Conservation (phyloP, 2,888 invertebrate genomes). For the Crocallis elinguaria region DNA sequence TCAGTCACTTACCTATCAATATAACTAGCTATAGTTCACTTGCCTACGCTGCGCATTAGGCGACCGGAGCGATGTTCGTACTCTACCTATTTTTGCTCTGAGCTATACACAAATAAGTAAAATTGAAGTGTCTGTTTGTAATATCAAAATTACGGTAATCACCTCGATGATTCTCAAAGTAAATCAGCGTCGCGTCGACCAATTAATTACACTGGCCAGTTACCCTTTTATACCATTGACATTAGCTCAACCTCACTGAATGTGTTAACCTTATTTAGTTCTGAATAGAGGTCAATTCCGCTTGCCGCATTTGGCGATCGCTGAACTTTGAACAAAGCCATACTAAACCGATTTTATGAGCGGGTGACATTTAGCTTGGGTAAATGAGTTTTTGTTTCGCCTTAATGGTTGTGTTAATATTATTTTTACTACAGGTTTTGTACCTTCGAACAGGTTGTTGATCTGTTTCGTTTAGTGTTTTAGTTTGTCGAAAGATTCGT, state of each 20-base stretch:
- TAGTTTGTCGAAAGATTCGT: too few species aligned
- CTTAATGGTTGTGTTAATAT: background rate
- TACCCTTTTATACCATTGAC: slow-evolving; percentile 39
- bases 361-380: background rate
- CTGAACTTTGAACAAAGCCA: slow-evolving; percentile 2
- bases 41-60: too few species aligned
- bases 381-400: background rate
- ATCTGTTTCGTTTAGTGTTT: too few species aligned
- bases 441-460: too few species aligned
- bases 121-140: too few species aligned
- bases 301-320: slow-evolving; percentile 29
- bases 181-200: slow-evolving; percentile 29
- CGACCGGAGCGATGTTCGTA: too few species aligned
- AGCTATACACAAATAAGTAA: too few species aligned
- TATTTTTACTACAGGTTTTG: too few species aligned
- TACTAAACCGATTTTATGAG: slow-evolving; percentile 34
- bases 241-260: slow-evolving; percentile 40
- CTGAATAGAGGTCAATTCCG: slow-evolving; percentile 47
- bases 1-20: too few species aligned
- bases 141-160: too few species aligned
- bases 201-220: slow-evolving; percentile 28
- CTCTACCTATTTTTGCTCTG: too few species aligned
- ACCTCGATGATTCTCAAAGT: slow-evolving; percentile 22
- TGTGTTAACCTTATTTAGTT: slow-evolving; percentile 42
- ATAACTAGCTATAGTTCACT: too few species aligned